Conservation (phyloP, 1,140 invertebrate genomes). For the Bombus vancouverensis region DNA sequence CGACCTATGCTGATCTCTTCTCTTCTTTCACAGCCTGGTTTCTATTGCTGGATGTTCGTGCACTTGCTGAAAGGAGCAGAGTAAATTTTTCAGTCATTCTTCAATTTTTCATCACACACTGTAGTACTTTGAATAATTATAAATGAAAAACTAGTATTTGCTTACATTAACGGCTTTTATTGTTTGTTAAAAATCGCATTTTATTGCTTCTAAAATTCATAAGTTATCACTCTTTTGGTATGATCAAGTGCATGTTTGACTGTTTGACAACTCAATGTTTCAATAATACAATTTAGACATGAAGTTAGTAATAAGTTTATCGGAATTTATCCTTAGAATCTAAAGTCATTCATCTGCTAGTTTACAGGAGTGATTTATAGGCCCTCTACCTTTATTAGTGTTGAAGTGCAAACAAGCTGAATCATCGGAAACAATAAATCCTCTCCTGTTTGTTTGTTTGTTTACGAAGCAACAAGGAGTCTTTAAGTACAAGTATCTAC, state of each 20-base stretch:
- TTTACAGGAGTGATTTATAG: neutral
- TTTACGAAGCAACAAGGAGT: neutral
- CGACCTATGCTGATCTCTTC: slow-evolving; percentile 45
- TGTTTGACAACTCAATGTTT: neutral
- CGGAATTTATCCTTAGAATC: neutral
- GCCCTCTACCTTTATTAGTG: neutral
- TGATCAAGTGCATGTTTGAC: neutral
- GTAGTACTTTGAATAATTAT: neutral
- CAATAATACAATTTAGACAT: neutral
- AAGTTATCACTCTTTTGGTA: neutral
- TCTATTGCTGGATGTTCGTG: neutral
- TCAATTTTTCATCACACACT: neutral
- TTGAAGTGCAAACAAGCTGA: neutral
- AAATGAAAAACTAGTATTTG: neutral
- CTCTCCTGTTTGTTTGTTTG: neutral
- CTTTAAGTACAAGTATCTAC: neutral
- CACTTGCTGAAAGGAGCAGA: neutral
- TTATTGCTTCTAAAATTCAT: neutral
- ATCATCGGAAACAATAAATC: neutral
- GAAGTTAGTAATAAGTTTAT: neutral
- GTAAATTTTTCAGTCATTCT: neutral
- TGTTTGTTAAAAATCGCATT: too few relatives aligned
- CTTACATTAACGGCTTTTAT: neutral
- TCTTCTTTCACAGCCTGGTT: slow-evolving; percentile 3
- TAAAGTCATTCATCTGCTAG: neutral